phyloP scores from a whole-genome alignment of 2,888 invertebrate species.

The Scaptodrosophila latifasciaeformis region DNA sequence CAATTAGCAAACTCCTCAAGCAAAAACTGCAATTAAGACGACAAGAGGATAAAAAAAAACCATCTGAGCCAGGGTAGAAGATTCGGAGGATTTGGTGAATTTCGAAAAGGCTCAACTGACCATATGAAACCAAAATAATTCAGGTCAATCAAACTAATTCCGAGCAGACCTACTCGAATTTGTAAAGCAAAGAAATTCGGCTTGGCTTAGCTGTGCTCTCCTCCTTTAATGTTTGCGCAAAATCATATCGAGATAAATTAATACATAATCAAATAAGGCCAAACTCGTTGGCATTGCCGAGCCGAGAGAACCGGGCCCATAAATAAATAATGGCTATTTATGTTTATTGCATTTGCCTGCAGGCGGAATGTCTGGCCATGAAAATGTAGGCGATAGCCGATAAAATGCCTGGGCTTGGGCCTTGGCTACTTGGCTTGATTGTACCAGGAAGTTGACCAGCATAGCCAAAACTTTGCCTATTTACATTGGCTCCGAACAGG shows the following conservation, averaged over 20 bases:
- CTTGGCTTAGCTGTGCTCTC: neutral
- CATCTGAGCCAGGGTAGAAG: neutral
- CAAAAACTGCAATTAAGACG: conserved; percentile 60
- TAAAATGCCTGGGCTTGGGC: conserved; percentile 3
- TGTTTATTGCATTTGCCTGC: conserved; percentile 56
- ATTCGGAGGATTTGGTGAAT: too few relatives aligned
- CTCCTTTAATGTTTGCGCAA: conserved; percentile 28
- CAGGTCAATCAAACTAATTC: conserved; percentile 54
- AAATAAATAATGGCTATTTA: conserved; percentile 68
- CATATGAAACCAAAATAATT: too few relatives aligned
- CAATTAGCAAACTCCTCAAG: conserved; percentile 52
- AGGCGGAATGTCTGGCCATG: conserved; percentile 10
- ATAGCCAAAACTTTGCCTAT: neutral
- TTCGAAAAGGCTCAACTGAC: conserved; percentile 29
- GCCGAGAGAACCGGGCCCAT: conserved; percentile 19
- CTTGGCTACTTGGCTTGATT: neutral
- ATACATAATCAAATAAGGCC: conserved; percentile 53
- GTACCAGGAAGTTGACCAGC: neutral
- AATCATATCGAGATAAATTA: conserved; percentile 53
- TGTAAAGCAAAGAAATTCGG: conserved; percentile 22
- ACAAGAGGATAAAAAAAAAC: conserved; percentile 11
- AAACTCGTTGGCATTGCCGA: conserved; percentile 19
- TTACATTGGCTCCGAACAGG: conserved; percentile 25
- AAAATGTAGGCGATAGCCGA: too few relatives aligned
- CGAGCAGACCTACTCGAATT: conserved; percentile 6